Evolutionary conservation across 1,140 invertebrate genomes (phyloP).

Genomic region (Trichonephila inaurata): DNA sequence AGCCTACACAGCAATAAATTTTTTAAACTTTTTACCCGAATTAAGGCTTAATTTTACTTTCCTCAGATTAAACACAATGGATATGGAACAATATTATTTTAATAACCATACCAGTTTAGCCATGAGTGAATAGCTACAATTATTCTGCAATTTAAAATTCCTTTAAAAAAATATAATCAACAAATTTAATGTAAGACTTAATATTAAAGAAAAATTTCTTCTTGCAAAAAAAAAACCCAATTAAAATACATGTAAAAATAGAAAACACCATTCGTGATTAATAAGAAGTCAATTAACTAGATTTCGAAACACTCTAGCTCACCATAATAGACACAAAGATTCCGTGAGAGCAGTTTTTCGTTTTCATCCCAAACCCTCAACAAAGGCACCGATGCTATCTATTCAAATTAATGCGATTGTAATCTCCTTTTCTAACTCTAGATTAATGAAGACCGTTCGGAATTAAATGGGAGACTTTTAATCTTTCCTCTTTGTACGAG

Average conservation of each 20-base stretch:
- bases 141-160: no score
- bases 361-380: not conserved
- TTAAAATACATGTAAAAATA: not conserved
- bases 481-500: not conserved
- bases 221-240: no score
- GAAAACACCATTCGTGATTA: not conserved
- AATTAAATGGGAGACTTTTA: conserved; percentile 35
- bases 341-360: not conserved
- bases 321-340: not conserved
- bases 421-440: conserved; percentile 8
- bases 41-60: no score
- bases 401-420: conserved; percentile 23
- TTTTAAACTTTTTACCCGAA: no score
- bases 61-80: no score
- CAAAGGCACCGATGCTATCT: not conserved
- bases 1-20: no score
- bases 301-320: not conserved
- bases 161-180: no score
- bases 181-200: no score
- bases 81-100: no score
- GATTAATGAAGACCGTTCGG: conserved; percentile 36
- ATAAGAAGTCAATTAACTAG: conserved; percentile 14
- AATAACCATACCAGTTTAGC: no score
- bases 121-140: no score
- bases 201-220: no score